Evolutionary conservation across 1,140 invertebrate genomes (phyloP), one percentile per base, ranked within the genome.

Genomic region (Drosophila equinoxialis): DNA sequence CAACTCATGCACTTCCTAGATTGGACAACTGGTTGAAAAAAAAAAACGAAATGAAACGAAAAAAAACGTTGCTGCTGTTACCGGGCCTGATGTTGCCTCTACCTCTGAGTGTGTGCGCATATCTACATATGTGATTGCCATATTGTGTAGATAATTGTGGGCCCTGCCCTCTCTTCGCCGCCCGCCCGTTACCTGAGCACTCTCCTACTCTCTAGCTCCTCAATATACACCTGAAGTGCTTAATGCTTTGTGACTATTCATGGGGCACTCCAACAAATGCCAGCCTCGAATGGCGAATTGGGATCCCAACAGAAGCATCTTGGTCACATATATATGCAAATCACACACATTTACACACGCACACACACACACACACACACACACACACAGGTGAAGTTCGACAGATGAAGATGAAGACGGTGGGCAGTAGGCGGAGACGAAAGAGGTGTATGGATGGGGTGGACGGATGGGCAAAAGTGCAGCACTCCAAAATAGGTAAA

Each of bases 221-320:
- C 75, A 79, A 62, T 45, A 39, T 71, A 79, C 74, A 76, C 74
- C 66, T 89, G 71, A 89, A 89, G 84, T 89, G 84, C 80, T 89
- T 89, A 89, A 89, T 89, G 84, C 84, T 89, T 89, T 89, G 84
- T 89, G 84, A 89, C 84, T 89, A 89, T 89, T 89, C 84, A 89
- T 89, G 84, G 84, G 45, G 80, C 84, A 89, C 84, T 87, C 86
- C 83, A 87, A 68, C 65, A 71, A 39, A 51, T 51, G 45, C 45
- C 72, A 72, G 71, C 68, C 61, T 33, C 71, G 70, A 57, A 64
- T 54, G 73, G 51, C 71, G 69, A 65, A 73, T 66, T 76, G 82
- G 82, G 70, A 79, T 65, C 73, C 57, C 83, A 87, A 87, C 82
- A 79, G 83, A 83, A 89, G 84, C 84, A 79, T 67, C 71, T 81